Conservation (phyloP, 2,888 invertebrate genomes). For the Synergus itoensis region DNA sequence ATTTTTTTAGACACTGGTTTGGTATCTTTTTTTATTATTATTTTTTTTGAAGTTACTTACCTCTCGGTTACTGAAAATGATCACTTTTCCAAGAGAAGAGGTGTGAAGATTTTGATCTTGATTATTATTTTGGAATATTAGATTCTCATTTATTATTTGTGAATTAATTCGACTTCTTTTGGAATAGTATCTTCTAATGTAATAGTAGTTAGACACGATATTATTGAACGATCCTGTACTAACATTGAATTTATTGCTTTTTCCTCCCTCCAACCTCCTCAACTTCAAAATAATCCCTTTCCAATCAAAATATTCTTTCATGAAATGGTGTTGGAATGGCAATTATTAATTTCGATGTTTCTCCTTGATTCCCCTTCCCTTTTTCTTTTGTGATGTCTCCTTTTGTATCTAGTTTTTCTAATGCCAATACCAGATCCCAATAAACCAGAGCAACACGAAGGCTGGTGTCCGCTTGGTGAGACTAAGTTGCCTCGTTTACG, state of each 20-base stretch:
- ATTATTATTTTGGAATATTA: not conserved
- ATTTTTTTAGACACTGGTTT: slow-evolving; percentile 53
- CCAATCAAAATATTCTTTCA: slow-evolving; percentile 48
- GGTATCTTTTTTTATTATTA: slow-evolving; percentile 42
- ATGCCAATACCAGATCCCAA: slow-evolving; percentile 92
- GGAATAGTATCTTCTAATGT: slow-evolving; percentile 46
- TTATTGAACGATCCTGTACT: slow-evolving; percentile 66
- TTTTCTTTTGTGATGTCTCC: slow-evolving; percentile 44
- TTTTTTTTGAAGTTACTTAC: slow-evolving; percentile 19
- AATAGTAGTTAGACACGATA: slow-evolving; percentile 63
- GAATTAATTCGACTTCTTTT: slow-evolving; percentile 29
- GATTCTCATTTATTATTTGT: not conserved
- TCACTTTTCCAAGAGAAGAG: slow-evolving; percentile 29
- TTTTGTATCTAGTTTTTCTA: slow-evolving; percentile 75
- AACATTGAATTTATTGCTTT: slow-evolving; percentile 63
- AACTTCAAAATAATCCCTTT: slow-evolving; percentile 27
- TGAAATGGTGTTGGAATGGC: slow-evolving; percentile 51
- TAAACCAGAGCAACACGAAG: slow-evolving; percentile 94
- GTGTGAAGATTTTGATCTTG: not conserved
- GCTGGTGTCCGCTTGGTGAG: slow-evolving; percentile 93
- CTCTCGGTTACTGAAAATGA: slow-evolving; percentile 10
- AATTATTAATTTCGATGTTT: slow-evolving; percentile 54
- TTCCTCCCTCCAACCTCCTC: slow-evolving; percentile 53
- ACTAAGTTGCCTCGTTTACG: slow-evolving; percentile 46
- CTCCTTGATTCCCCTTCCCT: slow-evolving; percentile 36